phyloP scores from a whole-genome alignment of 2,888 invertebrate species.

The Zaprionus lineosus region DNA sequence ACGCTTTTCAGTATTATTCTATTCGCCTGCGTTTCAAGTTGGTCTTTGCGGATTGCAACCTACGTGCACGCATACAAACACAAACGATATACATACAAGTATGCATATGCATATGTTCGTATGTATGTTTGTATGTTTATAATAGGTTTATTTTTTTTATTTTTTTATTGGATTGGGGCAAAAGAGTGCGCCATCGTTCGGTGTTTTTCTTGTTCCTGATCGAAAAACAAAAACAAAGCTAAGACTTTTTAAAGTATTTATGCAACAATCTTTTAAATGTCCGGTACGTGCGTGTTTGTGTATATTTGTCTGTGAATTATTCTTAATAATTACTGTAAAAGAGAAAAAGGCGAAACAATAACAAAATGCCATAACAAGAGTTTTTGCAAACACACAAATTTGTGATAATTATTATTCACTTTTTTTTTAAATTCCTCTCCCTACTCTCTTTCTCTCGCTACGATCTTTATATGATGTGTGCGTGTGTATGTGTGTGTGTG shows the following conservation, averaged over 20 bases:
- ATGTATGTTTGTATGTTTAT: slow-evolving; percentile 52
- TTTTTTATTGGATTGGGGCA: slow-evolving; percentile 64
- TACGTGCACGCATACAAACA: slow-evolving; percentile 38
- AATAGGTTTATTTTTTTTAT: slow-evolving; percentile 58
- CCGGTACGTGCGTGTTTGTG: slow-evolving; percentile 21
- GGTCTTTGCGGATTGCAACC: slow-evolving; percentile 49
- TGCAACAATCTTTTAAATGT: slow-evolving; percentile 44
- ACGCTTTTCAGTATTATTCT: slow-evolving; percentile 69
- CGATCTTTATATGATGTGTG: slow-evolving; percentile 25
- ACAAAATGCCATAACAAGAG: slow-evolving; percentile 50
- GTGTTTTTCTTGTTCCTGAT: slow-evolving; percentile 49
- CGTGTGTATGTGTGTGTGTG: slow-evolving; percentile 6
- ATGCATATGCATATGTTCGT: slow-evolving; percentile 24
- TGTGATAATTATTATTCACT: slow-evolving; percentile 62
- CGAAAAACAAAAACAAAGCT: slow-evolving; percentile 22
- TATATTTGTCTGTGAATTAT: slow-evolving; percentile 27
- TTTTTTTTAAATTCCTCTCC: slow-evolving; percentile 8
- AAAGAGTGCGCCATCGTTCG: slow-evolving; percentile 48
- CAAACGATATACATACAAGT: slow-evolving; percentile 32
- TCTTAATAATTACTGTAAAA: slow-evolving; percentile 41
- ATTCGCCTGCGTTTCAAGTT: slow-evolving; percentile 67
- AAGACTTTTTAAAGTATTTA: slow-evolving; percentile 32
- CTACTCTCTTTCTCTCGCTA: slow-evolving; percentile 21
- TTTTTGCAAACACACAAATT: slow-evolving; percentile 48
- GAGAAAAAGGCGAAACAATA: slow-evolving; percentile 19